Evolutionary conservation across 2,888 invertebrate genomes (phyloP).

Genomic region (Rotaria magnacalcarata): DNA sequence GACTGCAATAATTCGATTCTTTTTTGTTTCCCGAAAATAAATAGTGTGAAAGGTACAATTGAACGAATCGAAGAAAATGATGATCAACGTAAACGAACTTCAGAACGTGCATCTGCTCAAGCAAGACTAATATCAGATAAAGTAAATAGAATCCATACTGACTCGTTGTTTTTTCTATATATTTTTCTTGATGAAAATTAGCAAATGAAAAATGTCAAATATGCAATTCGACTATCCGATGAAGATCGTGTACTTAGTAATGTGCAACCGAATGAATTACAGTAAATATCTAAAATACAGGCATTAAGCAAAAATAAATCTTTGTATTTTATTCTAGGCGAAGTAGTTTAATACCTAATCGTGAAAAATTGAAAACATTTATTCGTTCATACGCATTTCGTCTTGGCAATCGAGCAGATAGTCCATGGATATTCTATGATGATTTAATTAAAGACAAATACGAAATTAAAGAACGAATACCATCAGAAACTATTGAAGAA

Average conservation of each 20-base stretch:
- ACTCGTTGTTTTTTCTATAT: too few species aligned
- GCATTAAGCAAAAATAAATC: background rate
- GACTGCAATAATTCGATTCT: background rate
- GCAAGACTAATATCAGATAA: background rate
- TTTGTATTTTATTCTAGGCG: background rate
- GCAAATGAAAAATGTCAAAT: slow-evolving; percentile 34
- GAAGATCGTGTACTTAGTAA: background rate
- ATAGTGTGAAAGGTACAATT: slow-evolving; percentile 21
- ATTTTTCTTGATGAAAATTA: background rate
- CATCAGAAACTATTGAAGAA: background rate
- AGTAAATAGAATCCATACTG: background rate
- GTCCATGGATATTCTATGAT: slow-evolving; percentile 25
- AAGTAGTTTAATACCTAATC: background rate
- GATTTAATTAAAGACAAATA: background rate
- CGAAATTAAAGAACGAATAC: slow-evolving; percentile 13
- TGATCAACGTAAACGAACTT: slow-evolving; percentile 8
- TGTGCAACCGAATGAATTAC: slow-evolving; percentile 17
- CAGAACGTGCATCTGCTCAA: background rate
- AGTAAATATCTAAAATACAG: background rate
- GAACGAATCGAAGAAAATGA: slow-evolving; percentile 19
- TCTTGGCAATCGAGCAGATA: slow-evolving; percentile 28
- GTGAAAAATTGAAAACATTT: slow-evolving; percentile 35
- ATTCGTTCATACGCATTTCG: slow-evolving; percentile 22
- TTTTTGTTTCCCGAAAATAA: background rate
- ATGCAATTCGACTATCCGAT: background rate